phyloP scores from a whole-genome alignment of 2,113 vertebrate genomes.

The Pyxicephalus adspersus region DNA sequence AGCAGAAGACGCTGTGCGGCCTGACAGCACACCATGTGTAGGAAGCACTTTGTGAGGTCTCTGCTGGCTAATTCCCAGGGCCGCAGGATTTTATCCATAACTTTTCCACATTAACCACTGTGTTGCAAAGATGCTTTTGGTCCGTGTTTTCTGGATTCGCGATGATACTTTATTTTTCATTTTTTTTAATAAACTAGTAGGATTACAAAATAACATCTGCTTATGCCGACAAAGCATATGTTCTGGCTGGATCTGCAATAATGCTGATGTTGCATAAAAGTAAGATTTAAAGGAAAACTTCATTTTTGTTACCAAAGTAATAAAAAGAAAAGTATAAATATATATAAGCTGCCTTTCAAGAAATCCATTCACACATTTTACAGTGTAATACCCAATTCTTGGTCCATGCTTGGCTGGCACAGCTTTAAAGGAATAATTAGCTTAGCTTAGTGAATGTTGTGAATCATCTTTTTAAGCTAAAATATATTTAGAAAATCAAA shows the following conservation, averaged over 20 bases:
- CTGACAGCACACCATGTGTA: slow-evolving; percentile 83
- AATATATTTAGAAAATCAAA: too few relatives aligned
- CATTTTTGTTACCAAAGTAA: too few relatives aligned
- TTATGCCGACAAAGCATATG: slow-evolving; percentile 43
- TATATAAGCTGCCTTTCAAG: too few relatives aligned
- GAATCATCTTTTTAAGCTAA: too few relatives aligned
- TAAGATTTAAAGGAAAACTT: too few relatives aligned
- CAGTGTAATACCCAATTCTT: too few relatives aligned
- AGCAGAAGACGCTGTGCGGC: slow-evolving; percentile 89
- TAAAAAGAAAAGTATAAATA: too few relatives aligned
- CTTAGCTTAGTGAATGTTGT: too few relatives aligned
- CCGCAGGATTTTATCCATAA: slow-evolving; percentile 58
- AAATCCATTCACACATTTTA: too few relatives aligned
- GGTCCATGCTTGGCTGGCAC: too few relatives aligned
- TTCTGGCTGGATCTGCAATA: slow-evolving; percentile 31
- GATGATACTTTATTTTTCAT: not conserved
- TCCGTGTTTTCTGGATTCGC: not conserved
- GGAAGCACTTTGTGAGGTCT: slow-evolving; percentile 79
- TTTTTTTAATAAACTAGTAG: slow-evolving; percentile 42
- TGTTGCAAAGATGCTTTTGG: not conserved
- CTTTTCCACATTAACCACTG: slow-evolving; percentile 62
- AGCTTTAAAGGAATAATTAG: too few relatives aligned
- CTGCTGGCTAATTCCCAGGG: slow-evolving; percentile 75
- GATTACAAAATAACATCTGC: slow-evolving; percentile 43
- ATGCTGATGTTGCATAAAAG: slow-evolving; percentile 31